A percentile compares a stretch with the other conserved stretches of the same genome.
These are phyloP conservation scores for Nanorana parkeri DNA, from an alignment of 2,113 vertebrate species.

Conservation along the genomic window DNA sequence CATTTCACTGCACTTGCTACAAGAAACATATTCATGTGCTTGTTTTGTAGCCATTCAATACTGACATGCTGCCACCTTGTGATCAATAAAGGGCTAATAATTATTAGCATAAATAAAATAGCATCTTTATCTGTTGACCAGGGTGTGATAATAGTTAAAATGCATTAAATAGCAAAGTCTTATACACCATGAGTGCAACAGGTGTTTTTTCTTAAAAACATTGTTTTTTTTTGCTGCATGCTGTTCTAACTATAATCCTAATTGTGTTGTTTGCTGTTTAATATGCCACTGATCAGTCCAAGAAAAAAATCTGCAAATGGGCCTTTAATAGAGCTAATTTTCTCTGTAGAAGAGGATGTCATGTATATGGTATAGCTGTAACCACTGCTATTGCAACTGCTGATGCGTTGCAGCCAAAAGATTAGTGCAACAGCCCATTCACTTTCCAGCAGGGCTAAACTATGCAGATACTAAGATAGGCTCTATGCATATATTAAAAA, in stretches of 20 bases:
- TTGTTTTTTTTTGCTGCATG: too few relatives aligned
- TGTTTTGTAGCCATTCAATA: too few relatives aligned
- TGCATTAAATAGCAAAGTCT: too few relatives aligned
- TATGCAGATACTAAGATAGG: neutral
- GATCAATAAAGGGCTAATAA: too few relatives aligned
- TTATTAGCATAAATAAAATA: too few relatives aligned
- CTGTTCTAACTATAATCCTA: neutral
- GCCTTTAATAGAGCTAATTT: neutral
- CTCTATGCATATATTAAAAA: neutral
- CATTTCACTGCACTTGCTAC: too few relatives aligned
- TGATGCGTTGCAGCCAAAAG: neutral
- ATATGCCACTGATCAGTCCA: neutral
- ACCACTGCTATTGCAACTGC: neutral
- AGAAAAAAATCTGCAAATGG: slow-evolving; percentile 15
- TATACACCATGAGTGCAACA: too few relatives aligned
- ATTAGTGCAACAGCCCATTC: neutral
- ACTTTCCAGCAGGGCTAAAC: neutral
- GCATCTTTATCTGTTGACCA: too few relatives aligned
- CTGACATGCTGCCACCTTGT: too few relatives aligned
- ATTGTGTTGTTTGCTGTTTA: neutral
- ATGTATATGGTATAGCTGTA: neutral
- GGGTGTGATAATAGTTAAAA: too few relatives aligned
- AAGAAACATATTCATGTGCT: too few relatives aligned
- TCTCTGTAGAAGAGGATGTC: slow-evolving; percentile 1
- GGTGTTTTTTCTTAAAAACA: too few relatives aligned